These are phyloP conservation scores for Hermaeophaga mercurialis DNA, from an alignment of 2,888 invertebrate genomes.

Conservation along the genomic window DNA sequence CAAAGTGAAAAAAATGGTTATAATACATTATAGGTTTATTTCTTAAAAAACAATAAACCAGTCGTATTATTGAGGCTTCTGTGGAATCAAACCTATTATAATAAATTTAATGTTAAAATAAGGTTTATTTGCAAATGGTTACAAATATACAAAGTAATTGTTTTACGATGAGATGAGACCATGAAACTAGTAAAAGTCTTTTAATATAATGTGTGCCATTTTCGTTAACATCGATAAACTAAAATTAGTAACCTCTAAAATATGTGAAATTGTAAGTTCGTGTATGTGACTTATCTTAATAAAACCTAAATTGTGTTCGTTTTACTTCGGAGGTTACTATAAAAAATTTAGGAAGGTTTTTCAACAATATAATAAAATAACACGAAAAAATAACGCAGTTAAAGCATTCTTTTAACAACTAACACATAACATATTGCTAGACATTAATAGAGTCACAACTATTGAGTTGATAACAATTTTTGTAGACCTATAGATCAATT, in stretches of 20 bases:
- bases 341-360: constrained; percentile 8
- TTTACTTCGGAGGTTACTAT: constrained; percentile 24
- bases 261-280: constrained; percentile 25
- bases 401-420: constrained; percentile 48
- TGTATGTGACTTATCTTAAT: constrained; percentile 26
- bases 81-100: too few relatives aligned
- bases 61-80: too few relatives aligned
- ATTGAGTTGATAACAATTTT: constrained; percentile 39
- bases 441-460: constrained; percentile 49
- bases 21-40: too few relatives aligned
- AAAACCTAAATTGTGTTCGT: constrained; percentile 26
- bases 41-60: too few relatives aligned
- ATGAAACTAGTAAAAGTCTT: too few relatives aligned
- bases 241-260: constrained; percentile 27
- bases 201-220: constrained; percentile 1
- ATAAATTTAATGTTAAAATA: too few relatives aligned
- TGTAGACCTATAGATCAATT: constrained; percentile 24
- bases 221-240: neutral
- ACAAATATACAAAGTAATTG: too few relatives aligned
- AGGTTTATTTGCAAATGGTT: too few relatives aligned
- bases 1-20: too few relatives aligned
- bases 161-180: too few relatives aligned
- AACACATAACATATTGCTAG: constrained; percentile 54
- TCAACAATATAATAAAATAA: constrained; percentile 41
- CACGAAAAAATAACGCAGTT: constrained; percentile 40